Conservation (phyloP, 2,113 vertebrate genomes). For the Cyphomyrus discorhynchus region DNA sequence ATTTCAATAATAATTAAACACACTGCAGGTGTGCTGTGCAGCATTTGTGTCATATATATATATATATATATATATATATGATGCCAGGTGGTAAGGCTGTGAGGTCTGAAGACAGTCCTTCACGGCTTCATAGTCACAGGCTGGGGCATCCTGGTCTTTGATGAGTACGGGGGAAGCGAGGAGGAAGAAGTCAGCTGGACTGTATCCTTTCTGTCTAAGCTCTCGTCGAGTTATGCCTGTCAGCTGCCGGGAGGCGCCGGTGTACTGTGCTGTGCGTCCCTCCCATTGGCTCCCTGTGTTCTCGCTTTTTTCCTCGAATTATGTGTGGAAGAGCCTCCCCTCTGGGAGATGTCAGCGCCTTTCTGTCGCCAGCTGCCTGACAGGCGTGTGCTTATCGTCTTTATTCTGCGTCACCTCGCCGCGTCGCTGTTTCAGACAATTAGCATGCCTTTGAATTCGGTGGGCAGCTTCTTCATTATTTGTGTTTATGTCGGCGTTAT, state of each 20-base stretch:
- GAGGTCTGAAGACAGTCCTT: background rate
- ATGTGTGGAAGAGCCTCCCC: background rate
- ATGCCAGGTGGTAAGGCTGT: background rate
- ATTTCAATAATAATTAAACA: background rate
- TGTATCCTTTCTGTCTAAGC: background rate
- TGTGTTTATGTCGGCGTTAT: background rate
- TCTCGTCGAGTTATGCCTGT: background rate
- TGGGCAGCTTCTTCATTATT: background rate
- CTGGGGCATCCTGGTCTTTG: background rate
- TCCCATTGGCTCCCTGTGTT: background rate
- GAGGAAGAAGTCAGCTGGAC: background rate
- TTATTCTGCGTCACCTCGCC: background rate
- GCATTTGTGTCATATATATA: background rate
- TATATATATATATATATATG: background rate
- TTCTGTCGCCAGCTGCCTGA: background rate
- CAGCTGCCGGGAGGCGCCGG: background rate
- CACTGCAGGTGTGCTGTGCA: background rate
- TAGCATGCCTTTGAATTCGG: background rate
- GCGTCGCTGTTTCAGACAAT: background rate
- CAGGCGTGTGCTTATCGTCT: background rate
- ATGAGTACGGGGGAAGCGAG: background rate
- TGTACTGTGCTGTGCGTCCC: background rate
- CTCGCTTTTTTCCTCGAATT: background rate
- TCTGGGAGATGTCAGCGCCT: constrained; percentile 1
- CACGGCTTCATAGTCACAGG: background rate